Evolutionary conservation across 1,140 invertebrate genomes (phyloP), one percentile per base, ranked within the genome.

Genomic region (Leptoteleia sp.): DNA sequence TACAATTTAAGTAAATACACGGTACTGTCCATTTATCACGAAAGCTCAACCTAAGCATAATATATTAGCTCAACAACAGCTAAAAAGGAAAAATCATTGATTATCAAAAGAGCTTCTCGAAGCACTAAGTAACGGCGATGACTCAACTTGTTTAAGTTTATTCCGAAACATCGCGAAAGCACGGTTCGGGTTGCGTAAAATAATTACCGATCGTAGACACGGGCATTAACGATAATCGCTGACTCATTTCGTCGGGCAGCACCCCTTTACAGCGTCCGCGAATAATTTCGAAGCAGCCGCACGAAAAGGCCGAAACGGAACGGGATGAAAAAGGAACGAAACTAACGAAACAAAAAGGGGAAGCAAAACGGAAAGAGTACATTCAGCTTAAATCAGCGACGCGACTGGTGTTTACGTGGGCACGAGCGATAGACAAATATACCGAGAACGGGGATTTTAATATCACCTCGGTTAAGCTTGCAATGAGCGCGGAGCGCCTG

Each of bases 321-420:
- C n/a, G 29, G 45, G 17, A 33, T 2, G 22, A 59, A 33, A 43
- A 71, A 43, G 13, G 16, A 27, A 42, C 4, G 12, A 31, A 38
- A 40, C 11, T 12, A 54, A 8, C 6, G n/a, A 50, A 64, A 64
- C 16, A 50, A 68, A 38, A 52, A 72, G 29, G 9, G 13, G 29
- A 27, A 42, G 27, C 8, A 25, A 42, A 73, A 55, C 31, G 50
- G 6, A 50, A 57, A 43, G 25, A 35, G 35, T 7, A 19, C 62
- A 67, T 76, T 67, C 62, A 67, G 7, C 42, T 37, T 11, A 12
- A 76, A 61, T 76, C 54, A 67, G 47, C 45, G 54, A 61, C 27
- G 33, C 33, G 59, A 73, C 38, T 61, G 54, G 13, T 45, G 27
- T 73, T 64, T 64, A 27, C 43, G 22, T 45, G 7, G 29, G 11